Conservation (phyloP, 2,797 vertebrate genomes). For the Alectoris magna region DNA sequence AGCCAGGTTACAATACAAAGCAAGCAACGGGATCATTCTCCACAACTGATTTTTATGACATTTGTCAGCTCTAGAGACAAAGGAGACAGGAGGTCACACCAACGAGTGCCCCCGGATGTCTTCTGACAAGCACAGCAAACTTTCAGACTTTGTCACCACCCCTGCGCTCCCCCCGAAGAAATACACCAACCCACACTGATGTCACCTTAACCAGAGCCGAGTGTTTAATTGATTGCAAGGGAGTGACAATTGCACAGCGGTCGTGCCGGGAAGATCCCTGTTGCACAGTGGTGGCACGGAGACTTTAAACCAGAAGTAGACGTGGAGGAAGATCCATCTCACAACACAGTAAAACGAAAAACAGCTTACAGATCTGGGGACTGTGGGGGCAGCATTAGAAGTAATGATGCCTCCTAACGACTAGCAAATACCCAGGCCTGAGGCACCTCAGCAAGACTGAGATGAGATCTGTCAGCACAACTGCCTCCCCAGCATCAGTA, state of each 20-base stretch:
- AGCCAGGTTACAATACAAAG: not conserved
- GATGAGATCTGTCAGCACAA: conserved; percentile 17
- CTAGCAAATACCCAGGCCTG: conserved; percentile 27
- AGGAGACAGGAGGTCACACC: not conserved
- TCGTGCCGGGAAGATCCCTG: not conserved
- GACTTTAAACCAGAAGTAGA: not conserved
- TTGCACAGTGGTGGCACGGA: not conserved
- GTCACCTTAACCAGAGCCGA: conserved; percentile 57
- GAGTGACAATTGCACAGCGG: not conserved
- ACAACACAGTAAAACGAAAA: not conserved
- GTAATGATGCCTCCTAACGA: not conserved
- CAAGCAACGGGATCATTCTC: not conserved
- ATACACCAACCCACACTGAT: not conserved
- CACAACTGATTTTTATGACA: not conserved
- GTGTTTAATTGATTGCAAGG: conserved; percentile 46
- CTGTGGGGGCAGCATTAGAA: not conserved
- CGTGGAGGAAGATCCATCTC: conserved; percentile 11
- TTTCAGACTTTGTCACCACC: not conserved
- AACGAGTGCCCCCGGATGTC: too few relatives aligned
- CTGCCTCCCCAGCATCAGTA: not conserved
- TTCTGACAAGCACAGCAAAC: not conserved
- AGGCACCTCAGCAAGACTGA: conserved; percentile 21
- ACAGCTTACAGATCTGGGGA: not conserved
- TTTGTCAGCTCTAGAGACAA: not conserved
- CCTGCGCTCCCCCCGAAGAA: not conserved